Evolutionary conservation across 2,797 vertebrate species (phyloP), one percentile per base, ranked within the genome.

Genomic region (Garrulus glandarius): DNA sequence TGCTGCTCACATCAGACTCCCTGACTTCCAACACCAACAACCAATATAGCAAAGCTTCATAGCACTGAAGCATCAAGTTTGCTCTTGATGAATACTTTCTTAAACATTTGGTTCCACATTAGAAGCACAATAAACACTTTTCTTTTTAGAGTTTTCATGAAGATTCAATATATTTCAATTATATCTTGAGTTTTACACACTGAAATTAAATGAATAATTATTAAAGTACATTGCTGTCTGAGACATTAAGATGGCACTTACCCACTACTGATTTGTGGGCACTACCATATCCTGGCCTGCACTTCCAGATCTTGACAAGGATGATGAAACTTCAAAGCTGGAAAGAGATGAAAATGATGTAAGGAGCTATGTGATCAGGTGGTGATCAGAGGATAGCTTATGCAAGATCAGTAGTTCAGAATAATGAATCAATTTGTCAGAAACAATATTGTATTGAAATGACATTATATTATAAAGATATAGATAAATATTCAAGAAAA

Each of bases 281-380:
- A 59, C 30, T 76, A 27, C 27, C 10, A 20, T 39, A 61, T 24
- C 23, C 50, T 46, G 26, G 94, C 21, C 9, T 92, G 56, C 29
- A 47, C 27, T 68, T 84, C 50, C 55, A 79, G 52, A 65, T 55
- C 49, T 69, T 55, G 36, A 64, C 34, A 76, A 65, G 32, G 57
- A 69, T 34, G 39, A 71, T 56, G 63, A 61, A 80, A 61, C 37
- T 77, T 89, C 13, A n/a, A 75, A 95, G 56, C 50, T 74, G 55
- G 43, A 49, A 72, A 77, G 74, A 83, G 27, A 65, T 32, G 5
- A 75, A 29, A 82, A 87, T 7, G 4, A 57, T 23, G 9, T 77
- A 81, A 21, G 34, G 44, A 92, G 21, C 32, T 75, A 11, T 52
- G 20, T 68, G 21, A 93, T 52, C 36, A 79, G n/a, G 32, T 39